Conservation (phyloP, 2,113 vertebrate genomes). For the Corapipo altera region DNA sequence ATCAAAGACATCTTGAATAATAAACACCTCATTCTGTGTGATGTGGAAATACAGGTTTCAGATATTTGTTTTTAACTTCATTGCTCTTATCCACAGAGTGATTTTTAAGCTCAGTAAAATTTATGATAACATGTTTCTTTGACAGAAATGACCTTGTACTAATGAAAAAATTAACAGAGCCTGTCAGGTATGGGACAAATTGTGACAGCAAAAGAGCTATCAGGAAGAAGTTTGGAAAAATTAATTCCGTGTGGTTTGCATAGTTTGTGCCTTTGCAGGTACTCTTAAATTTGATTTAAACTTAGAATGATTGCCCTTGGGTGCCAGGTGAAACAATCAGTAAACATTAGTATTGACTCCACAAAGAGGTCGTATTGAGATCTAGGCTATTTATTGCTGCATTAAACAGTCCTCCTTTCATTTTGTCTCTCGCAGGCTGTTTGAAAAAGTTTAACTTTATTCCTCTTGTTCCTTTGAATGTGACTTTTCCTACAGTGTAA, state of each 20-base stretch:
- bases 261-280: not conserved
- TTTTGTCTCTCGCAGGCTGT: not conserved
- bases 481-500: not conserved
- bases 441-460: not conserved
- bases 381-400: not conserved
- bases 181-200: not conserved
- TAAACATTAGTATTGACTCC: slow-evolving; percentile 30
- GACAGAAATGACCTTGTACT: not conserved
- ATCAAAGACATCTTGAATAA: not conserved
- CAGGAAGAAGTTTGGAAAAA: not conserved
- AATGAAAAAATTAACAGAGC: not conserved
- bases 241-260: not conserved
- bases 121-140: not conserved
- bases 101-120: not conserved
- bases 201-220: not conserved
- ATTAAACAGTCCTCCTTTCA: not conserved
- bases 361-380: not conserved
- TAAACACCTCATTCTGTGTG: not conserved
- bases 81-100: not conserved
- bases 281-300: slow-evolving; percentile 16
- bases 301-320: not conserved
- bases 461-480: not conserved
- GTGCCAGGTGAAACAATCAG: not conserved
- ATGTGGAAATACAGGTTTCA: not conserved
- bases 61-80: not conserved